Evolutionary conservation across 2,797 vertebrate species (phyloP), one percentile per base, ranked within the genome.

Genomic region (Botia almorhae): DNA sequence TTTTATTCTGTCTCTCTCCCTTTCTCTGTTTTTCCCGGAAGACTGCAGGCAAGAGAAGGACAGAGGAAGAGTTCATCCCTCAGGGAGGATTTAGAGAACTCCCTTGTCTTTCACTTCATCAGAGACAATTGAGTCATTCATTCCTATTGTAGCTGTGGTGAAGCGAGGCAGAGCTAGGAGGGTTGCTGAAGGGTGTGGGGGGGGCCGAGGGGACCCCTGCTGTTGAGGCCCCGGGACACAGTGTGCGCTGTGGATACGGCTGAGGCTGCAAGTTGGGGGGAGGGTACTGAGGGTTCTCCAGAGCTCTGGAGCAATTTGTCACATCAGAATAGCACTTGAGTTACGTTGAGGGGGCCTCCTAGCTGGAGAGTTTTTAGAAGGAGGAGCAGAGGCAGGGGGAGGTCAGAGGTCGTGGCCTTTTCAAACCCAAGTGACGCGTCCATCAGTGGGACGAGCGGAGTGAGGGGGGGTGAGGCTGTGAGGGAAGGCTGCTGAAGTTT

Each of bases 291-390:
- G 23, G 26, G 92, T 95, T 96, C 96, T 97, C 95, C 94, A 93
- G 94, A 96, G 95, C 95, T 95, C 89, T 48, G 88, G 91, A 96
- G 95, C 94, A 96, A 97, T 97, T 98, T 97, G 96, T 96, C 96
- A 95, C 95, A 95, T 96, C 91, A 95, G 96, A 95, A 96, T 95
- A 95, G 95, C 96, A 97, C 95, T 97, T 96, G 95, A 97, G 95
- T 96, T 96, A 96, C 94, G 91, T 89, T 91, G 81, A 92, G 94
- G 91, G 90, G 90, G 79, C 90, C 93, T 94, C 93, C 95, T 91
- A 92, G 87, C 51, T 87, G 91, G 88, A 87, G 75, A 82, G 82
- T 36, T 58, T 73, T 65, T 58, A 67, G 75, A 89, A 89, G 89
- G 69, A 76, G 82, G 77, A 86, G 85, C 87, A 56, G 87, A 87